Conservation (phyloP, 2,113 vertebrate genomes). For the Onychostoma macrolepis region DNA sequence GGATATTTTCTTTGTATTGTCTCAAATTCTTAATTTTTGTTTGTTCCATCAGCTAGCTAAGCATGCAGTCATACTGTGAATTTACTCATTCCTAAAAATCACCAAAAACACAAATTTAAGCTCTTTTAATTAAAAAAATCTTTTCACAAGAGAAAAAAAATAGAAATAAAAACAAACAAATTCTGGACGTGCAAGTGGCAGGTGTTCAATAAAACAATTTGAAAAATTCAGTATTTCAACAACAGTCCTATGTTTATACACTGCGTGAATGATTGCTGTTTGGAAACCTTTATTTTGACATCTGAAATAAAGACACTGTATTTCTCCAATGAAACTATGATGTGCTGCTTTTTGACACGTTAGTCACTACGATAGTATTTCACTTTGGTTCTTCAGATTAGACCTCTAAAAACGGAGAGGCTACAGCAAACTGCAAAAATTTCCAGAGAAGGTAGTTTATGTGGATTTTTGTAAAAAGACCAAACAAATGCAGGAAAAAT, state of each 20-base stretch:
- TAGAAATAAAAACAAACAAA: slow-evolving; percentile 56
- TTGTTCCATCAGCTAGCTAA: not conserved
- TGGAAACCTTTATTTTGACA: slow-evolving; percentile 3
- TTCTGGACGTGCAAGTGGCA: slow-evolving; percentile 44
- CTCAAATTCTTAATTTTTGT: no score
- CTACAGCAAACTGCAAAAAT: slow-evolving; percentile 19
- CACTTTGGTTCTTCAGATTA: slow-evolving; percentile 56
- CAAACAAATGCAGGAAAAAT: slow-evolving; percentile 36
- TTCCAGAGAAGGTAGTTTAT: slow-evolving; percentile 35
- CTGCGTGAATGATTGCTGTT: slow-evolving; percentile 31
- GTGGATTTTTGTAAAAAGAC: not conserved
- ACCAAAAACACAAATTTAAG: slow-evolving; percentile 53
- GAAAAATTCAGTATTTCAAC: slow-evolving; percentile 39
- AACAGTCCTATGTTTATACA: slow-evolving; percentile 44
- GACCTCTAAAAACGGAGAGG: slow-evolving; percentile 46
- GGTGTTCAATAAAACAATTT: slow-evolving; percentile 33
- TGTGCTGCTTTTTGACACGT: slow-evolving; percentile 18
- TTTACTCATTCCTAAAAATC: slow-evolving; percentile 59
- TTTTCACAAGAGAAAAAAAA: slow-evolving; percentile 56
- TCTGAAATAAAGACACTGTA: slow-evolving; percentile 29
- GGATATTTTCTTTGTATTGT: not conserved
- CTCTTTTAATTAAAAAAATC: slow-evolving; percentile 51
- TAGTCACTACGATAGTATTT: slow-evolving; percentile 32
- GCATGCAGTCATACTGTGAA: not conserved
- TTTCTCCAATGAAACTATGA: slow-evolving; percentile 34